Evolutionary conservation across 2,113 vertebrate genomes (phyloP), one percentile per base, ranked within the genome.

Genomic region (Sebastes fasciatus): DNA sequence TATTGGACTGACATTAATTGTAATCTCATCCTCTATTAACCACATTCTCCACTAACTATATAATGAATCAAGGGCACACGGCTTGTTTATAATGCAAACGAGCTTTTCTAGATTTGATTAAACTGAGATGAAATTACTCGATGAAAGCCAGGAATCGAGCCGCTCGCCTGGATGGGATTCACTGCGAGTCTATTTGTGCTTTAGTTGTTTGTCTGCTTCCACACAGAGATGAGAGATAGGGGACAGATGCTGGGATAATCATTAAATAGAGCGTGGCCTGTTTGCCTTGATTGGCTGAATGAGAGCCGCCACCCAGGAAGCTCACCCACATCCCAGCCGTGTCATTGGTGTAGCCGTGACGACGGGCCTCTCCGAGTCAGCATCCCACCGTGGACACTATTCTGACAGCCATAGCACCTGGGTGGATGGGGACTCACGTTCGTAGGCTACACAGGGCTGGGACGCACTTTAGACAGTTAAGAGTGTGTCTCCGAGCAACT

Each of bases 211-310:
- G 60, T 46, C 40, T 19, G 65, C 62, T 61, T 79, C 76, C 67
- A 74, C 63, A 69, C 77, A 74, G 79, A 82, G 84, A 86, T 81
- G 78, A 77, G 77, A 71, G 88, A 92, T 88, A 77, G 55, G 78
- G 80, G 82, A 93, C 89, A 95, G 91, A 91, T 93, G 90, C 89
- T 85, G 77, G 78, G 86, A 77, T 93, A 91, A 94, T 94, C 85
- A 89, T 88, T 88, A 92, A 93, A 93, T 91, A 86, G 84, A 94
- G 89, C 89, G 51, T 89, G 89, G 88, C 88, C 91, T 92, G 92
- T 94, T 93, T 90, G 83, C 84, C 77, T 92, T 92, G 92, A 94
- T 91, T 89, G 91, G 89, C 81, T 91, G 91, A 89, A 86, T 89
- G 85, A 91, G 83, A 87, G 84, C 80, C 6, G 88, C 86, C 85